Percentiles rank a stretch among this genome's conserved stretches.
phyloP scores from a whole-genome alignment of 2,888 invertebrate genomes.

The Drosophila neonasuta region DNA sequence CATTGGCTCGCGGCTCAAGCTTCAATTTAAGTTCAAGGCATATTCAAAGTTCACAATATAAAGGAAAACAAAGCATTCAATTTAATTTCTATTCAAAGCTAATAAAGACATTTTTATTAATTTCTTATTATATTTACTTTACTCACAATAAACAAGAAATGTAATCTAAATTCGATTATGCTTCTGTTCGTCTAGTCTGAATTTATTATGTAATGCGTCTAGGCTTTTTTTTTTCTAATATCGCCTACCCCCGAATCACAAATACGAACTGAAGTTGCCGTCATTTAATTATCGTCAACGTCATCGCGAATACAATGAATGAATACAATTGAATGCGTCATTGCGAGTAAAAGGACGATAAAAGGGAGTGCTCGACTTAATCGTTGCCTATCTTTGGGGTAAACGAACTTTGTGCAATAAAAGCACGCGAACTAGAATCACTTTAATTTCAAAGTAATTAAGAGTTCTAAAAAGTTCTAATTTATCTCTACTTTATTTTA shows the following conservation, averaged over 20 bases:
- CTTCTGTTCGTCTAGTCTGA: background rate
- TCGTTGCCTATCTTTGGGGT: background rate
- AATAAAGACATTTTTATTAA: background rate
- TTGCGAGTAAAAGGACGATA: background rate
- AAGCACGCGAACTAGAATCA: too few relatives aligned
- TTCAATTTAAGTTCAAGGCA: background rate
- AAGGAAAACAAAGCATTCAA: too few relatives aligned
- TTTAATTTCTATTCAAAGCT: too few relatives aligned
- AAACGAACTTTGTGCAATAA: background rate
- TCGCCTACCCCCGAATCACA: background rate
- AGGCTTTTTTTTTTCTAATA: background rate
- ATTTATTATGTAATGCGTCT: background rate
- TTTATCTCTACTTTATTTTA: too few relatives aligned
- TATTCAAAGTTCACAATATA: background rate
- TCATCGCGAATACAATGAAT: background rate
- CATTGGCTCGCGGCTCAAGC: background rate
- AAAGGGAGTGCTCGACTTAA: background rate
- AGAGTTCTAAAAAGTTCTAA: too few relatives aligned
- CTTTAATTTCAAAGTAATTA: too few relatives aligned
- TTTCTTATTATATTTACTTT: background rate
- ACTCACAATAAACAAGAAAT: background rate
- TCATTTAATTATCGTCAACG: slow-evolving; percentile 2
- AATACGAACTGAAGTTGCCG: background rate
- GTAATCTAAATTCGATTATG: background rate
- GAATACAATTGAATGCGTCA: background rate